phyloP scores from a whole-genome alignment of 2,797 vertebrate genomes.

The Falco berigora region DNA sequence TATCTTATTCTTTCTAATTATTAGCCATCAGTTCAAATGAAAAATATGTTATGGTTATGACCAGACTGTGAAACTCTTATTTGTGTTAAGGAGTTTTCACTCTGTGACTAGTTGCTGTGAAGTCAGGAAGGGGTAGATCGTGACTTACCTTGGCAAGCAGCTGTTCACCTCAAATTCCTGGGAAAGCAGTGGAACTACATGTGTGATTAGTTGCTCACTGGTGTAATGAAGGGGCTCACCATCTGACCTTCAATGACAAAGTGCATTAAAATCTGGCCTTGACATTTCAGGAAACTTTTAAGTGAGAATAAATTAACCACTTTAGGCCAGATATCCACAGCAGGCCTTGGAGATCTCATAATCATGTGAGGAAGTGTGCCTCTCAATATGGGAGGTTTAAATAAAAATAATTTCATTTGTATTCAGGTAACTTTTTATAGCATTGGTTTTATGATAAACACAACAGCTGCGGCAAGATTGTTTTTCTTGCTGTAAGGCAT shows the following conservation, averaged over 20 bases:
- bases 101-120: neutral
- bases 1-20: neutral
- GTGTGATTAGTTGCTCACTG: neutral
- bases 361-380: neutral
- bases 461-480: conserved; percentile 66
- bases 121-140: neutral
- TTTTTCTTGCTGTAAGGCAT: conserved; percentile 68
- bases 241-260: neutral
- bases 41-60: neutral
- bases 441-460: conserved; percentile 55
- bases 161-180: neutral
- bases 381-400: neutral
- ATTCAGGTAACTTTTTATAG: conserved; percentile 50
- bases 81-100: neutral
- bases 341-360: neutral
- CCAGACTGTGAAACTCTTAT: neutral
- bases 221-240: neutral
- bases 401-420: conserved; percentile 30
- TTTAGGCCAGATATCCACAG: neutral
- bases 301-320: neutral
- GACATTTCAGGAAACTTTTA: neutral
- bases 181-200: neutral
- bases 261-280: neutral
- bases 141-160: neutral
- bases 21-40: neutral